Percentiles rank a stretch among this genome's conserved stretches.
Conservation (phyloP, 1,140 invertebrate species). For the Euwallacea fornicatus region DNA sequence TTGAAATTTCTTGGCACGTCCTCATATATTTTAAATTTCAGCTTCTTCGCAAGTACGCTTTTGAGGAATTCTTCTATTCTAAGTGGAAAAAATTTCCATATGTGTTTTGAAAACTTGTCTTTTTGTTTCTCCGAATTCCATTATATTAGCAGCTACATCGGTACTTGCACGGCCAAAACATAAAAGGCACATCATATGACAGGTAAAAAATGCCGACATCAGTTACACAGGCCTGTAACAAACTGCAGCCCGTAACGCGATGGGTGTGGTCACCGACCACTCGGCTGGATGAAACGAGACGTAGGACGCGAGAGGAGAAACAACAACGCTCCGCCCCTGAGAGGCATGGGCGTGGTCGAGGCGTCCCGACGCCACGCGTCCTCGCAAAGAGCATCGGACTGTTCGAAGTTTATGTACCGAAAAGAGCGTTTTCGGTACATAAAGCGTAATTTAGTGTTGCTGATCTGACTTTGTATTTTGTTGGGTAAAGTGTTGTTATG, state of each 20-base stretch:
- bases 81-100: too few relatives aligned
- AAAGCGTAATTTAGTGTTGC: constrained; percentile 31
- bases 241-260: constrained; percentile 23
- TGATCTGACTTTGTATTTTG: constrained; percentile 34
- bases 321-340: constrained; percentile 6
- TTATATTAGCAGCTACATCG: too few relatives aligned
- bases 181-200: too few relatives aligned
- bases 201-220: constrained; percentile 12
- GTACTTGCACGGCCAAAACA: too few relatives aligned
- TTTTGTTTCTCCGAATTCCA: too few relatives aligned
- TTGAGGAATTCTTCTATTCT: too few relatives aligned
- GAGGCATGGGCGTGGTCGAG: constrained; percentile 1
- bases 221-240: constrained; percentile 12
- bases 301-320: not conserved
- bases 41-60: too few relatives aligned
- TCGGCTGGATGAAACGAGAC: constrained; percentile 15
- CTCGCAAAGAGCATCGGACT: constrained; percentile 5
- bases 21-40: too few relatives aligned
- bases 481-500: constrained; percentile 19
- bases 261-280: constrained; percentile 19
- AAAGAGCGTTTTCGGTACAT: constrained; percentile 30
- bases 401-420: constrained; percentile 30
- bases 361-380: not conserved
- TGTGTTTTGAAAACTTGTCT: too few relatives aligned
- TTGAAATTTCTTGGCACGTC: too few relatives aligned